Evolutionary conservation across 2,888 invertebrate genomes (phyloP).

Genomic region (Cepaea hortensis): DNA sequence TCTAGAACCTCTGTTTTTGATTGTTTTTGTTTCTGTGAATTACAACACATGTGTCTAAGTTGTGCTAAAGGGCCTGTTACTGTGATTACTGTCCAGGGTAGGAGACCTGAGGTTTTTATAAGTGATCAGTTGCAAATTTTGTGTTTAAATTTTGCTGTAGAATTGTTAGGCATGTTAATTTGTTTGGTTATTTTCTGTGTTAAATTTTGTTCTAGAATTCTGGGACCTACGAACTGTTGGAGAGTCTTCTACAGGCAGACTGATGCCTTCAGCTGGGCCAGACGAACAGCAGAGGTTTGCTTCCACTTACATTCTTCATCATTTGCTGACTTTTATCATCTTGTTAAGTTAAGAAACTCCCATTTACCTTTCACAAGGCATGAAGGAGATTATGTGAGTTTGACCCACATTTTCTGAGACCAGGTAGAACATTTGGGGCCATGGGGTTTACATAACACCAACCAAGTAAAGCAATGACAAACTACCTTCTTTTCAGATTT

Average conservation of each 20-base stretch:
- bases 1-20: no score
- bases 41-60: no score
- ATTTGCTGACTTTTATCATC: neutral
- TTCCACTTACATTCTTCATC: neutral
- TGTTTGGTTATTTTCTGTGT: neutral
- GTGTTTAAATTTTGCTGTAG: neutral
- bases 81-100: neutral
- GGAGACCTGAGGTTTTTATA: neutral
- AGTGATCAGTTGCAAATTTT: neutral
- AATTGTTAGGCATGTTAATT: neutral
- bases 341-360: no score
- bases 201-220: conserved; percentile 55
- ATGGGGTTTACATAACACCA: no score
- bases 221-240: conserved; percentile 64
- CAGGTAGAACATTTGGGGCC: no score
- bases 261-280: conserved; percentile 65
- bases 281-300: conserved; percentile 56
- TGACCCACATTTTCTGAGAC: no score
- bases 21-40: no score
- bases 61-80: no score
- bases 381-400: no score
- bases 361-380: no score
- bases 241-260: conserved; percentile 66
- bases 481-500: no score
- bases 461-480: no score